These are phyloP conservation scores for Aphyosemion australe DNA, from an alignment of 2,113 vertebrate genomes.

Conservation along the genomic window DNA sequence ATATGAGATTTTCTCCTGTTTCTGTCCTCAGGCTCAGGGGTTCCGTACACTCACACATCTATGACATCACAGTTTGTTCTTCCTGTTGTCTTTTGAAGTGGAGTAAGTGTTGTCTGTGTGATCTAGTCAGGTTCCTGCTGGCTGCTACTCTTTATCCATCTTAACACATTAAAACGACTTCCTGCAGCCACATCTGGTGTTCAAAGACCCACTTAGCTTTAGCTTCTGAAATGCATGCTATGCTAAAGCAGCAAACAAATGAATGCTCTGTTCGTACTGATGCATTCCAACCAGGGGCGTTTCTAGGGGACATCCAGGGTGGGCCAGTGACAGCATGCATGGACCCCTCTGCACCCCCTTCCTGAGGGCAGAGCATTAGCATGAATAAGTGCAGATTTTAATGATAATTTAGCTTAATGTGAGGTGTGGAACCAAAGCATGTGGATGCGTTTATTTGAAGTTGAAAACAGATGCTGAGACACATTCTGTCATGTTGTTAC, in stretches of 20 bases:
- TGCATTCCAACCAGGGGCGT: too few relatives aligned
- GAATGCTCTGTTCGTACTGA: constrained; percentile 1
- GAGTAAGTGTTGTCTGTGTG: constrained; percentile 49
- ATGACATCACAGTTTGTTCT: not conserved
- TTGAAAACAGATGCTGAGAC: too few relatives aligned
- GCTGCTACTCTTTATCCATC: constrained; percentile 47
- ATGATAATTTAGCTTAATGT: too few relatives aligned
- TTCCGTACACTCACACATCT: not conserved
- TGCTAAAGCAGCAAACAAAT: not conserved
- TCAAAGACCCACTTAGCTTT: constrained; percentile 48
- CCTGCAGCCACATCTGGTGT: constrained; percentile 48
- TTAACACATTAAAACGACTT: constrained; percentile 54
- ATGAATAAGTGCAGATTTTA: too few relatives aligned
- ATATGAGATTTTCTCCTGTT: not conserved
- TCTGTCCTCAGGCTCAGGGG: not conserved
- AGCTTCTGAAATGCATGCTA: constrained; percentile 27
- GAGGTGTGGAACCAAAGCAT: too few relatives aligned
- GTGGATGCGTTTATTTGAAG: too few relatives aligned
- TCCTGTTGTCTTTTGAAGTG: constrained; percentile 41
- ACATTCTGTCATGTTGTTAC: too few relatives aligned
- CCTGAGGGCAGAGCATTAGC: too few relatives aligned
- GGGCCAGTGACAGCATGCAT: too few relatives aligned
- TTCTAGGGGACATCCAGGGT: too few relatives aligned
- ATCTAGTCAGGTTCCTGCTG: constrained; percentile 49
- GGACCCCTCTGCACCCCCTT: too few relatives aligned